A percentile compares a stretch with the other conserved stretches of the same genome.
Conservation (phyloP, 2,113 vertebrate species). For the Gasterosteus nipponicus region DNA sequence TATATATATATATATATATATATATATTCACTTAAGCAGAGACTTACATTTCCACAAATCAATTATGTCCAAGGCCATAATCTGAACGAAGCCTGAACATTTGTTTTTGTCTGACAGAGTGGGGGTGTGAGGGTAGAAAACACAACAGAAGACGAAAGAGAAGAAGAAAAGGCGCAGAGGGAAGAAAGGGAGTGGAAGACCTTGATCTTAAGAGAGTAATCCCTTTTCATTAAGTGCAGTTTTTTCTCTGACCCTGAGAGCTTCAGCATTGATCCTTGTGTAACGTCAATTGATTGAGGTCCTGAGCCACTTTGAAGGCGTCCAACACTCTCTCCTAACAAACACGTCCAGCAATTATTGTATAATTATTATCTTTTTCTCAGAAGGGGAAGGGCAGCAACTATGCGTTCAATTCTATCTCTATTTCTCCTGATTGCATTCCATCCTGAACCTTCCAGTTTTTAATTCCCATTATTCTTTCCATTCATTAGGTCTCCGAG, state of each 20-base stretch:
- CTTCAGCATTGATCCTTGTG: constrained; percentile 75
- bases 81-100: not conserved
- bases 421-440: constrained; percentile 33
- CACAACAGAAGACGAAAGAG: constrained; percentile 41
- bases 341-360: constrained; percentile 42
- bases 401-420: constrained; percentile 13
- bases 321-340: constrained; percentile 15
- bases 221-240: constrained; percentile 77
- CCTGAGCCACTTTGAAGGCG: constrained; percentile 56
- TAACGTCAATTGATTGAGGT: constrained; percentile 80
- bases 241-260: constrained; percentile 70
- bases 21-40: not conserved
- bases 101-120: constrained; percentile 19
- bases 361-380: constrained; percentile 6
- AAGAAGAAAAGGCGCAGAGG: constrained; percentile 27
- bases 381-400: not conserved
- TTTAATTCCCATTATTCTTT: constrained; percentile 31
- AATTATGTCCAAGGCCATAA: not conserved
- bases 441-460: constrained; percentile 30
- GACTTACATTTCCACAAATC: not conserved
- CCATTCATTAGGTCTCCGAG: constrained; percentile 6
- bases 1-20: too few species aligned
- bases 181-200: constrained; percentile 51
- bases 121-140: constrained; percentile 7
- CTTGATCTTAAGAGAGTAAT: constrained; percentile 80